Evolutionary conservation across 2,888 invertebrate species (phyloP).

Genomic region (Eurois occulta): DNA sequence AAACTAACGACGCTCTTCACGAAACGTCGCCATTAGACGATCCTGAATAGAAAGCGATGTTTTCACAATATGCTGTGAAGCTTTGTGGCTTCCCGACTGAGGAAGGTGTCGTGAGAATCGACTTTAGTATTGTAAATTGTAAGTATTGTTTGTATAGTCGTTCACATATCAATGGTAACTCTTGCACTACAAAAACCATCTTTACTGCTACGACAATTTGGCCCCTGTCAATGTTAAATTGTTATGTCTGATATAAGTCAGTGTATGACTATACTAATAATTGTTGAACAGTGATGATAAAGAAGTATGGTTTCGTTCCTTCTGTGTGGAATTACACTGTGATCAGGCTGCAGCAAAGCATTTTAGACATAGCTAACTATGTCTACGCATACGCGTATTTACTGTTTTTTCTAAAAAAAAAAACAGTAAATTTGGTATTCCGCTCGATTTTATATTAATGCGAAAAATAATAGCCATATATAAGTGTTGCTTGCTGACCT

Average conservation of each 20-base stretch:
- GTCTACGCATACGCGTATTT: too few relatives aligned
- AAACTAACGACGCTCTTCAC: constrained; percentile 56
- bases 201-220: background rate
- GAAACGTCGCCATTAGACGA: constrained; percentile 44
- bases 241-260: background rate
- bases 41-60: constrained; percentile 45
- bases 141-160: background rate
- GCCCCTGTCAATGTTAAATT: background rate
- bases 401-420: too few relatives aligned
- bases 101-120: constrained; percentile 45
- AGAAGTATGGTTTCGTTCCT: background rate
- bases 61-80: constrained; percentile 49
- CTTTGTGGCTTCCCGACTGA: constrained; percentile 41
- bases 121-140: constrained; percentile 30
- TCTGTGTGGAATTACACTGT: background rate
- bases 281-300: background rate
- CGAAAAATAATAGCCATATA: background rate
- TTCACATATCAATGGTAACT: background rate
- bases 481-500: constrained; percentile 10
- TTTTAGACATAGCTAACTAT: background rate
- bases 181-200: background rate
- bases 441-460: background rate
- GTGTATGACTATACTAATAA: background rate
- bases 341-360: background rate
- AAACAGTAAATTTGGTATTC: background rate